phyloP scores from a whole-genome alignment of 2,888 invertebrate genomes.

The Nasonovia ribisnigri region DNA sequence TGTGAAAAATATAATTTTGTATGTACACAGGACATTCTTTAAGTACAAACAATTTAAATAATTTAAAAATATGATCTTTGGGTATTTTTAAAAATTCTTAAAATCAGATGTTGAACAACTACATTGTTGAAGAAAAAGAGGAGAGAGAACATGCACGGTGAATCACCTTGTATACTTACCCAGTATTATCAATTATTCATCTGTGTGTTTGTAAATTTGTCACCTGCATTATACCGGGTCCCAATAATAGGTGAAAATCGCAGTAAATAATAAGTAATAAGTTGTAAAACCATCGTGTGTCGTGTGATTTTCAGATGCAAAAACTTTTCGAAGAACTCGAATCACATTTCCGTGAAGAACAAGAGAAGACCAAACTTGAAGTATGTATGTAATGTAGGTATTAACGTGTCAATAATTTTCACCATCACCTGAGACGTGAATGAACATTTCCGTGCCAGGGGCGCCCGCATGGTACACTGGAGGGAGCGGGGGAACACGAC shows the following conservation, averaged over 20 bases:
- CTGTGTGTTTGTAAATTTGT: neutral
- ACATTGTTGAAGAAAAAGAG: too few relatives aligned
- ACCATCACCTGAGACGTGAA: too few relatives aligned
- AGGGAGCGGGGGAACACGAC: too few relatives aligned
- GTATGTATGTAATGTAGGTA: slow-evolving; percentile 11
- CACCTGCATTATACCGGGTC: neutral
- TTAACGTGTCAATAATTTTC: neutral
- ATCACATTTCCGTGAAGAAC: slow-evolving; percentile 65
- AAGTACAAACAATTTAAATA: too few relatives aligned
- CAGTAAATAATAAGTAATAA: neutral
- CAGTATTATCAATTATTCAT: neutral
- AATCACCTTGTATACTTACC: neutral
- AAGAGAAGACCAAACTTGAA: slow-evolving; percentile 63
- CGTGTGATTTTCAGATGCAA: slow-evolving; percentile 58
- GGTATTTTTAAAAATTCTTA: too few relatives aligned
- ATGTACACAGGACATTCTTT: too few relatives aligned
- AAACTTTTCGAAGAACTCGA: slow-evolving; percentile 66
- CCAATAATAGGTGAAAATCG: neutral
- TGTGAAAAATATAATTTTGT: too few relatives aligned
- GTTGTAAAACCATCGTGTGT: neutral
- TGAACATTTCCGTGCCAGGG: neutral
- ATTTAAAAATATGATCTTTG: too few relatives aligned
- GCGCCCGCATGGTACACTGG: too few relatives aligned
- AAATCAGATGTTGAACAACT: too few relatives aligned
- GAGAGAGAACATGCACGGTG: too few relatives aligned